phyloP scores from a whole-genome alignment of 1,140 invertebrate genomes.

The Drosophila seguyi region DNA sequence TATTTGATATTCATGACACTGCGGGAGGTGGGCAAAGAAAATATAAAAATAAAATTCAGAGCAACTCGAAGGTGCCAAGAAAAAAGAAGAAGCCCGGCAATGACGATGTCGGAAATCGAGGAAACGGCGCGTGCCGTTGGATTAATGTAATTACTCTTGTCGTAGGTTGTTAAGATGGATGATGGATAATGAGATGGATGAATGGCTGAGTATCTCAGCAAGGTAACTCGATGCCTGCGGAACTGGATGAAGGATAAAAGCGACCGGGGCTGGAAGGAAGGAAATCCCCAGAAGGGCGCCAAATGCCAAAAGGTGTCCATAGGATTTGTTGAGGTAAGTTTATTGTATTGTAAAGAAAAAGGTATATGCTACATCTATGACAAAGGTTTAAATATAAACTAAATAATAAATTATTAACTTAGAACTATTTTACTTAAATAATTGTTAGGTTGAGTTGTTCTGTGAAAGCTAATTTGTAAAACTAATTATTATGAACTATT shows the following conservation, averaged over 20 bases:
- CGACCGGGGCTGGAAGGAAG: not conserved
- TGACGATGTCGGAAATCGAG: slow-evolving; percentile 16
- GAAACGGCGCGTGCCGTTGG: slow-evolving; percentile 59
- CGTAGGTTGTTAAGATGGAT: slow-evolving; percentile 58
- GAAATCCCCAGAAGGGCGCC: not conserved
- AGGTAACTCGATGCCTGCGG: slow-evolving; percentile 29
- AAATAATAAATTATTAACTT: no score
- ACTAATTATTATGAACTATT: no score
- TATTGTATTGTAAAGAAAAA: not conserved
- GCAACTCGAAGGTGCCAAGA: slow-evolving; percentile 39
- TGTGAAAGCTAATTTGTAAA: no score
- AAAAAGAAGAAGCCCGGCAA: slow-evolving; percentile 16
- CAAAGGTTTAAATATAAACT: fast-evolving
- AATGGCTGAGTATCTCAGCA: slow-evolving; percentile 11
- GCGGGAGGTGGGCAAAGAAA: slow-evolving; percentile 19
- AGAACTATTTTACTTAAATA: not conserved
- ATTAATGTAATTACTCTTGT: slow-evolving; percentile 82
- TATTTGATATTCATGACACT: slow-evolving; percentile 78
- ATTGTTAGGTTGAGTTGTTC: not conserved
- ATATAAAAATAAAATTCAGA: slow-evolving; percentile 27
- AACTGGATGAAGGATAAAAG: slow-evolving; percentile 18
- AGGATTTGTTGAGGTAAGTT: slow-evolving; percentile 9
- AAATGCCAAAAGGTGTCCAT: not conserved
- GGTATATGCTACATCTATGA: not conserved
- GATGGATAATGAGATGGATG: slow-evolving; percentile 41